Conservation (phyloP, 2,797 vertebrate species). For the Trachurus trachurus region DNA sequence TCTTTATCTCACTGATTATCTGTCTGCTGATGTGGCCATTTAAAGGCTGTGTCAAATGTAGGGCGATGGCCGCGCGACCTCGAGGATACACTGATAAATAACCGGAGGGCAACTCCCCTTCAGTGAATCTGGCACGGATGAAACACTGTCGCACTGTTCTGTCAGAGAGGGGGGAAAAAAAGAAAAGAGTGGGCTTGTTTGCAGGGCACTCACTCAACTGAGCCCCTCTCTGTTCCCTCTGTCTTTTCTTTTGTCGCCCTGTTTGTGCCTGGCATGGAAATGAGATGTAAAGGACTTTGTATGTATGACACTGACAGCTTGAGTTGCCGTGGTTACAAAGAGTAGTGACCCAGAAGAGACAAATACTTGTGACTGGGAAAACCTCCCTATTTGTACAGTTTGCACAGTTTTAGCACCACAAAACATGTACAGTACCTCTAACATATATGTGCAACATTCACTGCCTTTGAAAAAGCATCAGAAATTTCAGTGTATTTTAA, state of each 20-base stretch:
- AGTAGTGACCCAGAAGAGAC: constrained; percentile 29
- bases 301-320: constrained; percentile 47
- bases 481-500: not conserved
- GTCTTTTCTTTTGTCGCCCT: constrained; percentile 50
- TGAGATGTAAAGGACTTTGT: constrained; percentile 47
- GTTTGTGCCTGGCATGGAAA: constrained; percentile 76
- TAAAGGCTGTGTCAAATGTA: constrained; percentile 83
- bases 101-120: constrained; percentile 51
- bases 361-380: not conserved
- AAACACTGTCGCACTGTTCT: constrained; percentile 77
- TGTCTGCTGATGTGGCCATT: constrained; percentile 87
- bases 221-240: constrained; percentile 61
- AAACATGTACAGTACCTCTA: not conserved
- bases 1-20: constrained; percentile 88
- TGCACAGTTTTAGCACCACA: not conserved
- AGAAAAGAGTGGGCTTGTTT: constrained; percentile 52
- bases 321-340: constrained; percentile 33
- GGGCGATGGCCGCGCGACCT: constrained; percentile 62
- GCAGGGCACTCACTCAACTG: constrained; percentile 62
- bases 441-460: too few species aligned
- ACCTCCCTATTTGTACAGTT: constrained; percentile 3
- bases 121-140: constrained; percentile 42
- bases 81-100: constrained; percentile 72
- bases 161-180: not conserved
- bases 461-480: too few species aligned